These are phyloP conservation scores for Leiothrix lutea DNA, from an alignment of 2,113 vertebrate genomes.

Conservation along the genomic window DNA sequence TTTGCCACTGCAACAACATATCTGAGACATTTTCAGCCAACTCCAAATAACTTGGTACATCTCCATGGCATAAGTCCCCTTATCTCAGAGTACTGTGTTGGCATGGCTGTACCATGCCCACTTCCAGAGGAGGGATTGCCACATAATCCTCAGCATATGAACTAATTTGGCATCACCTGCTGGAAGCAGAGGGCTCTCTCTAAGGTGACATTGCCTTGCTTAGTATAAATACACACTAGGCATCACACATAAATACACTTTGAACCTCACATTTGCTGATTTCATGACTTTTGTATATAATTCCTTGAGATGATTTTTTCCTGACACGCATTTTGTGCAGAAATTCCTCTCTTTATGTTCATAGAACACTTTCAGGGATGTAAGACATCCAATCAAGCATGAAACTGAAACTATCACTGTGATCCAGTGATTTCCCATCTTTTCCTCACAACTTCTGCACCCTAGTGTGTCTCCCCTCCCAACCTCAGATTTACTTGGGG, in stretches of 20 bases:
- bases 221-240: not conserved
- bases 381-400: not conserved
- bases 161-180: not conserved
- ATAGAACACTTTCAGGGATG: not conserved
- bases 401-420: not conserved
- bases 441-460: not conserved
- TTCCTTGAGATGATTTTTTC: accelerated
- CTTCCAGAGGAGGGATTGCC: not conserved
- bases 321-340: not conserved
- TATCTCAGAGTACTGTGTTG: not conserved
- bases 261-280: not conserved
- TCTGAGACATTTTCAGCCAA: not conserved
- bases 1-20: not conserved
- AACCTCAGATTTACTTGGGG: not conserved
- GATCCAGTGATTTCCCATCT: not conserved
- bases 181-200: not conserved
- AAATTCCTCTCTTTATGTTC: not conserved
- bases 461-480: not conserved
- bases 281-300: not conserved
- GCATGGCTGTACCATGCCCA: not conserved
- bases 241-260: not conserved
- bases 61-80: not conserved
- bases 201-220: not conserved
- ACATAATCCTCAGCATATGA: not conserved
- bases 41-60: not conserved